These are phyloP conservation scores for Echinops telfairi DNA, from an alignment of 2,113 vertebrate species.

Conservation along the genomic window DNA sequence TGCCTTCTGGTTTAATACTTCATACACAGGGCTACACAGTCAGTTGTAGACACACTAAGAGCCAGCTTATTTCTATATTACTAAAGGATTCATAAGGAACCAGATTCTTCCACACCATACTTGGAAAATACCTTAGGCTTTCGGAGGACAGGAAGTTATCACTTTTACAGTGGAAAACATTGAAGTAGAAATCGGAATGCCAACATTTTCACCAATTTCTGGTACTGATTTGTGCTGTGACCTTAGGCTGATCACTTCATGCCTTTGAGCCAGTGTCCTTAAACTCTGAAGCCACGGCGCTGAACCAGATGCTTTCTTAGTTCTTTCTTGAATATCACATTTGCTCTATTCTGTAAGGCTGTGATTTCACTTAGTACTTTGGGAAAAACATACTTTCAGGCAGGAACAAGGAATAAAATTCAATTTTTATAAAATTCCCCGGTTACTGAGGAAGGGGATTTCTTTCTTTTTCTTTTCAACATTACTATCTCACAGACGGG, in stretches of 20 bases:
- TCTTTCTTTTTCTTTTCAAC: conserved; percentile 44
- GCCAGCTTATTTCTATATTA: conserved; percentile 26
- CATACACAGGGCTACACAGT: background rate
- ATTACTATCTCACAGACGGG: background rate
- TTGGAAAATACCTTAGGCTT: background rate
- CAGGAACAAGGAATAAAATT: conserved; percentile 46
- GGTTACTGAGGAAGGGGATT: conserved; percentile 43
- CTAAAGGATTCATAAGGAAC: conserved; percentile 25
- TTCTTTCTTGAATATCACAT: conserved; percentile 11
- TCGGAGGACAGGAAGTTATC: background rate
- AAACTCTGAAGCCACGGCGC: conserved; percentile 8
- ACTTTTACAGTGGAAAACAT: conserved; percentile 6
- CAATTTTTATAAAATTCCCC: conserved; percentile 53
- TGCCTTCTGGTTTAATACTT: conserved; percentile 29
- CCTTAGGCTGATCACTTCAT: background rate
- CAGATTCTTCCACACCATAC: conserved; percentile 13
- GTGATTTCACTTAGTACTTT: conserved; percentile 47
- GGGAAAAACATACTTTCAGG: conserved; percentile 27
- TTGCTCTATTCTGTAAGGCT: conserved; percentile 8
- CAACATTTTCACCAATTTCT: conserved; percentile 28
- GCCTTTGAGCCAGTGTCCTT: background rate
- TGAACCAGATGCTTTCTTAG: background rate
- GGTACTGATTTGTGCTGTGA: background rate
- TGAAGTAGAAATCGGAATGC: conserved; percentile 26
- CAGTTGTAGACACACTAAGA: conserved; percentile 40